phyloP scores from a whole-genome alignment of 2,888 invertebrate genomes.

The Resseliella maxima region DNA sequence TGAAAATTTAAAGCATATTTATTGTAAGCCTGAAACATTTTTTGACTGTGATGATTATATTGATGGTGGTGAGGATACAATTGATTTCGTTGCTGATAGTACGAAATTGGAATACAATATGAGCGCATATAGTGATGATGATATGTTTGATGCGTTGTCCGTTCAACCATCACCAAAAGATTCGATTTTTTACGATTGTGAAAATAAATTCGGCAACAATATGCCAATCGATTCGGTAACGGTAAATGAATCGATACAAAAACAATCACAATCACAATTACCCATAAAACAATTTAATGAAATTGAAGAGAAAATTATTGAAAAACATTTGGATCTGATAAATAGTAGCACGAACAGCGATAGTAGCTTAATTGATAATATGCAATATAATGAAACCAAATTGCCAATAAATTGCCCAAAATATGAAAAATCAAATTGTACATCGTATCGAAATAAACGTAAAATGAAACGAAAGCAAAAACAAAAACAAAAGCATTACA shows the following conservation, averaged over 20 bases:
- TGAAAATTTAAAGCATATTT: neutral
- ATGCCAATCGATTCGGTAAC: neutral
- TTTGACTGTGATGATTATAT: slow-evolving; percentile 55
- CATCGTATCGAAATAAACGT: neutral
- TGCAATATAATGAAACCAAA: neutral
- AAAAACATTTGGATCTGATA: neutral
- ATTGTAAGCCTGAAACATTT: neutral
- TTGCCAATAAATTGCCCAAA: neutral
- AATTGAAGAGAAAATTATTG: neutral
- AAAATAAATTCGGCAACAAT: neutral
- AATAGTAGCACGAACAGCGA: neutral
- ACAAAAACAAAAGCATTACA: neutral
- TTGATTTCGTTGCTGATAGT: slow-evolving; percentile 40
- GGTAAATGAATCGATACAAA: neutral
- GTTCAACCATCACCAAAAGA: neutral
- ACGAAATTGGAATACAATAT: neutral
- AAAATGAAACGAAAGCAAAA: neutral
- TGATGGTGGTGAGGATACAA: slow-evolving; percentile 41
- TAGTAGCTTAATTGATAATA: neutral
- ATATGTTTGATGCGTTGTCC: neutral
- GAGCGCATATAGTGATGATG: neutral
- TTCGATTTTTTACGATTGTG: neutral
- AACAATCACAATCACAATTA: too few species aligned
- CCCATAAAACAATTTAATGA: neutral
- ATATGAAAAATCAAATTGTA: slow-evolving; percentile 1